Evolutionary conservation across 2,113 vertebrate genomes (phyloP).

Genomic region (Lota lota): DNA sequence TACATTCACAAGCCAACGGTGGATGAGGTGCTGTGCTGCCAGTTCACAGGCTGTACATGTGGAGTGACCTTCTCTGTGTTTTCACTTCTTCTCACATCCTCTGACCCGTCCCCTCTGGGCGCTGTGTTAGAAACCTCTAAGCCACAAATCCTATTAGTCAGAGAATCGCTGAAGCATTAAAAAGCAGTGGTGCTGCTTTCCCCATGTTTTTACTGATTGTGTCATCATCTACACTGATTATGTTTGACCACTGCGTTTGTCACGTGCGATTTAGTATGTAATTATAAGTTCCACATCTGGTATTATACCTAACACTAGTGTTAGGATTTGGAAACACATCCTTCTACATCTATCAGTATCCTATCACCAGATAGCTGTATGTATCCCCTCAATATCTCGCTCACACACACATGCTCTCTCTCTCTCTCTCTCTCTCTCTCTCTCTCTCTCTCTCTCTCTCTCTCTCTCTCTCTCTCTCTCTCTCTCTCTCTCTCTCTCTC

Average conservation of each 20-base stretch:
- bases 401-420: no score
- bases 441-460: constrained; percentile 27
- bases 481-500: no score
- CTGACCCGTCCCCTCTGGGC: constrained; percentile 68
- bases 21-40: no score
- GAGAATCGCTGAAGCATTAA: constrained; percentile 71
- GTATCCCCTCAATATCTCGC: no score
- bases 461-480: not conserved
- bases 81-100: constrained; percentile 56
- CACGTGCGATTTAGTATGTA: not conserved
- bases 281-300: no score
- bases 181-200: constrained; percentile 57
- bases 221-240: constrained; percentile 32
- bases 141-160: constrained; percentile 77
- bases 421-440: not conserved
- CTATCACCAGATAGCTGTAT: no score
- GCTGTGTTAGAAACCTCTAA: constrained; percentile 70
- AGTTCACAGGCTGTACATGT: not conserved
- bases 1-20: no score
- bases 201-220: constrained; percentile 43
- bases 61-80: not conserved
- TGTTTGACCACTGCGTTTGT: not conserved
- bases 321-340: no score
- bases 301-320: no score
- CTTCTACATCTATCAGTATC: no score